Evolutionary conservation across 2,113 vertebrate species (phyloP), one percentile per base, ranked within the genome.

Genomic region (Eptesicus fuscus): DNA sequence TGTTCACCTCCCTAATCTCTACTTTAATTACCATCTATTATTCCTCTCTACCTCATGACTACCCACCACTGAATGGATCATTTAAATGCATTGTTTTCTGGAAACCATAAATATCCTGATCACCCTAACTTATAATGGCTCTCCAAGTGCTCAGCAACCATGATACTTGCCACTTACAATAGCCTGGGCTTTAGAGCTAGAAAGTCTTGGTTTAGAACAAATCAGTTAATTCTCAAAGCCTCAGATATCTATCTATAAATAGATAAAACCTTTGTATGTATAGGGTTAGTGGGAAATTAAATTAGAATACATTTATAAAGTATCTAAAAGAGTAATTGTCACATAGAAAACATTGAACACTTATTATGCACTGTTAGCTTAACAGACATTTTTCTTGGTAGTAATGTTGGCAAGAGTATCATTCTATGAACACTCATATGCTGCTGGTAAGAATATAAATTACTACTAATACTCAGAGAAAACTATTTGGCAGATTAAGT

Each of bases 361-460:
- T 49, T 76, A 20, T 17, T 77, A 37, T 13, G 32, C 25, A 47
- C 11, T 20, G 56, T 78, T 53, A 77, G 44, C n/a, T 37, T 83
- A 92, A 53, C 59, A 79, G 69, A 91, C 86, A n/a, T 47, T 92
- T 86, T 93, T 78, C 82, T 85, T 83, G 25, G 4, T 79, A 91
- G 49, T 91, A 44, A 1, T 83, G 30, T 49, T 95, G 63, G 23
- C 28, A 93, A 95, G 90, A 22, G 13, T 85, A 65, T 18, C 37
- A 87, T 53, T 83, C 56, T n/a, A 42, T 76, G 14, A 74, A 44
- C 69, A 74, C 1, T 51, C 30, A 78, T 49, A 56, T 20, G 17
- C 56, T 79, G 23, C 37, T 73, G 16, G 14, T 86, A 44, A 92
- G 37, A 73, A 18, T 49, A 51, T 35, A 42, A 71, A 84, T 92